Conservation (phyloP, 2,888 invertebrate genomes). For the Crocallis elinguaria region DNA sequence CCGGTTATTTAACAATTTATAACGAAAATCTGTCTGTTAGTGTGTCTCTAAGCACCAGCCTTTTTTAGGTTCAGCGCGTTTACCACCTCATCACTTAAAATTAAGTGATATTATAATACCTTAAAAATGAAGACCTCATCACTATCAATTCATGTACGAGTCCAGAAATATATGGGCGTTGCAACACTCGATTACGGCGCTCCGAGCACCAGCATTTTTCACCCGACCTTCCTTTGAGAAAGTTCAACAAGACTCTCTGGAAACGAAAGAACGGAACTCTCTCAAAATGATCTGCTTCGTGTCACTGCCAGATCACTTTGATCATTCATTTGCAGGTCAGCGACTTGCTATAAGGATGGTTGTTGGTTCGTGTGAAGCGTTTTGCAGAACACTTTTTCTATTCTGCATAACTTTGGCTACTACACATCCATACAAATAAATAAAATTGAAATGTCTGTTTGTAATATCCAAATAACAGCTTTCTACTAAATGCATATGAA, state of each 20-base stretch:
- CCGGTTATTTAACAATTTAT: no score
- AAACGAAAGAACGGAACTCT: constrained; percentile 1
- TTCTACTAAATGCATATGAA: no score
- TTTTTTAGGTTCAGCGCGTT: no score
- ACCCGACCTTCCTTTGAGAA: neutral
- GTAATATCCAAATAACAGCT: no score
- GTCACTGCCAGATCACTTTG: constrained; percentile 15
- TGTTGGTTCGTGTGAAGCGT: neutral
- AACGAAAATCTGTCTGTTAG: no score
- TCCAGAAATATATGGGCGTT: neutral
- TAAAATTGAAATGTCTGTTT: no score
- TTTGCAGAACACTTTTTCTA: neutral
- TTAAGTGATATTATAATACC: neutral
- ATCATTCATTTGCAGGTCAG: constrained; percentile 20
- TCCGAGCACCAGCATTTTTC: constrained; percentile 4
- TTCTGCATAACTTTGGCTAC: neutral
- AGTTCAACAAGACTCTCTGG: constrained; percentile 6
- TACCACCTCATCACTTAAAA: no score
- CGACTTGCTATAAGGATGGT: neutral
- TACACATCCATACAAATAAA: no score
- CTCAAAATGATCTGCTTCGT: constrained; percentile 10
- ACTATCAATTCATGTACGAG: neutral
- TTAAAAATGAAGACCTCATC: constrained; percentile 2
- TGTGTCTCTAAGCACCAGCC: no score
- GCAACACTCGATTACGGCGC: constrained; percentile 6